Base-by-base conservation (phyloP, 2,797 vertebrate genomes). In the Balearica regulorum region DNA sequence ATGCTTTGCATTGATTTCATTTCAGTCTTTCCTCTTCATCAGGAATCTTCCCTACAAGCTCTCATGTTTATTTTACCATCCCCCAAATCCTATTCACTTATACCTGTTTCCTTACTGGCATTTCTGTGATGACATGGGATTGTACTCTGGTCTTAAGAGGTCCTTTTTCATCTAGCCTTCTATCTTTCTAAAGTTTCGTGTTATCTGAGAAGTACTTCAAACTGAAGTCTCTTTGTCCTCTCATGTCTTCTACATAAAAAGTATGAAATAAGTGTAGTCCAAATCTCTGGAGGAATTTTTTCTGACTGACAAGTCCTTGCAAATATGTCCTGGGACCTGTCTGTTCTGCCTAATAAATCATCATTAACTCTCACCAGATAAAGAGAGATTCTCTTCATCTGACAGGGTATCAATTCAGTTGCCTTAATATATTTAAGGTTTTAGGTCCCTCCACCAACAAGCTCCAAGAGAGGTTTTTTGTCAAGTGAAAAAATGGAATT, bases 401-500 rank as follows among this genome's bases (percentile, higher is more conserved):
- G 96, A 85, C 92, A 93, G 83, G 60, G 64, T 89, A 96, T 96
- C 96, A 96, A 87, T 96, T 95, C 70, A 51, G 75, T 87, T 83
- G 69, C 83, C 71, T 91, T 96, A 95, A 96, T 94, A 92, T 92
- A 78, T 87, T 87, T 31, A 75, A 95, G 83, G 78, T 60, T 95
- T 95, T 65, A 87, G 86, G 93, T 89, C 4, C 93, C 57, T 93
- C 46, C 75, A 89, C 86, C 75, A 87, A 71, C 16, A 22, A 41
- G 68, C 68, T 96, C 53, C 71, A 69, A 24, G 64, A 93, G 78
- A 82, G 46, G 60, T 25, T 89, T 95, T 96, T 93, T 97, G 83
- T 97, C 93, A 97, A 95, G 88, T 78, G 75, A 29, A 95, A 82
- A 95, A 95, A 97, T 96, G 93, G 92, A 81, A 92, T 81, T 69